Evolutionary conservation across 2,113 vertebrate species (phyloP), one percentile per base, ranked within the genome.

Genomic region (Chascanopsetta lugubris): DNA sequence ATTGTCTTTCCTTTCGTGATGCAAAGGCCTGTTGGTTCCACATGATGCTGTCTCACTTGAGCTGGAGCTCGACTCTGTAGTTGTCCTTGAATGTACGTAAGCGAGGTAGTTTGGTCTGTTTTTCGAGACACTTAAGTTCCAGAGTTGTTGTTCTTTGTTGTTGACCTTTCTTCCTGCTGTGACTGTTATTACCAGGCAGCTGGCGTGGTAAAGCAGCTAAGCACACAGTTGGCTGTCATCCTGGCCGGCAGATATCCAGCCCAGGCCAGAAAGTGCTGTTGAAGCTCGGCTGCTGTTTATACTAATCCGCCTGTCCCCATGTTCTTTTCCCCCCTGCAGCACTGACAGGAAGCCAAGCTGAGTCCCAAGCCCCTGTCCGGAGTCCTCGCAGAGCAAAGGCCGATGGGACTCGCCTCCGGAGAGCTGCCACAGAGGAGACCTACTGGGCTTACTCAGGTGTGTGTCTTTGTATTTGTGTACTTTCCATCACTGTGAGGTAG

Each of bases 401-500:
- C 5, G 42, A 34, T 42, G 93, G 93, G 75, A 91, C 93, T 78
- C 93, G 92, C 60, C 88, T 90, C 66, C 90, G 94, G 49, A 96
- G 88, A 83, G 85, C 85, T 62, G 92, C 93, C 50, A 90, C 93
- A 0, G 94, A 94, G 51, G 95, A 97, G 85, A 93, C 94, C 13
- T 99, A 98, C 88, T 99, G 97, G 97, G 96, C 96, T 1, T 99
- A 99, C 81, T 96, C 96, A 22, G 97, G 97, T 99, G 84, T 85
- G 75, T 77, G 40, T 73, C 22, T 30, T 3, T 12, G 18, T 96
- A 21, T 43, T 8, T 72, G 5, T 55, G 5, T 32, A 8, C 25
- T 54, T 43, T 20, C n/a, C 58, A 13, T 66, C 3, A 25, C 26
- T 46, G 22, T 55, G n/a, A 57, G 20, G 43, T 18, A 22, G 56